These are phyloP conservation scores for Podabrus alpinus DNA, from an alignment of 2,888 invertebrate species.

Conservation along the genomic window DNA sequence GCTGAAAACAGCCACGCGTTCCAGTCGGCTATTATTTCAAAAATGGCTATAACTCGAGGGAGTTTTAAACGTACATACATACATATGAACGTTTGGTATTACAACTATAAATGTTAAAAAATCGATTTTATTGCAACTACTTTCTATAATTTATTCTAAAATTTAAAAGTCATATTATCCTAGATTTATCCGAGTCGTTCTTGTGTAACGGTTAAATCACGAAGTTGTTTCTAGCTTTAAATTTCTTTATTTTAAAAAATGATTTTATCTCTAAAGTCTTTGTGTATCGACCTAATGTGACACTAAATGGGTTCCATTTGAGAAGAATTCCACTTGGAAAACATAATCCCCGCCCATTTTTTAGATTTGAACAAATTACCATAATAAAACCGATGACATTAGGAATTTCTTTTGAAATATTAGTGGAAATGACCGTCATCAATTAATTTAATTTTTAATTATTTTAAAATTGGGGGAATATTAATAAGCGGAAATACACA, in stretches of 20 bases:
- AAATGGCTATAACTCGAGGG: neutral
- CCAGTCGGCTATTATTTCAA: neutral
- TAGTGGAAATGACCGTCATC: neutral
- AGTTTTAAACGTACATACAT: neutral
- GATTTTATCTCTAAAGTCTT: neutral
- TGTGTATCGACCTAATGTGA: neutral
- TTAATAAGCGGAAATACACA: neutral
- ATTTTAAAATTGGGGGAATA: neutral
- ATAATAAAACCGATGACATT: neutral
- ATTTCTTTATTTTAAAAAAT: neutral
- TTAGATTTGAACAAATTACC: neutral
- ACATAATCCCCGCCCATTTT: neutral
- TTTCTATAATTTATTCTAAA: neutral
- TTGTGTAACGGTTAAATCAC: slow-evolving; percentile 3
- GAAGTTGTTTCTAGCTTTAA: slow-evolving; percentile 1
- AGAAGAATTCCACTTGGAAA: neutral
- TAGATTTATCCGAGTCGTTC: neutral
- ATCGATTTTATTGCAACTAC: neutral
- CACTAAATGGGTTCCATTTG: neutral
- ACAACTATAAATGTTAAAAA: no score
- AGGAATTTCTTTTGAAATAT: neutral
- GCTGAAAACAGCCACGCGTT: slow-evolving; percentile 1
- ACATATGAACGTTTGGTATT: neutral
- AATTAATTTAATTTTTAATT: neutral
- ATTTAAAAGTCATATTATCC: neutral